These are phyloP conservation scores for Cheilosia variabilis DNA, from an alignment of 2,888 invertebrate genomes.

Conservation along the genomic window DNA sequence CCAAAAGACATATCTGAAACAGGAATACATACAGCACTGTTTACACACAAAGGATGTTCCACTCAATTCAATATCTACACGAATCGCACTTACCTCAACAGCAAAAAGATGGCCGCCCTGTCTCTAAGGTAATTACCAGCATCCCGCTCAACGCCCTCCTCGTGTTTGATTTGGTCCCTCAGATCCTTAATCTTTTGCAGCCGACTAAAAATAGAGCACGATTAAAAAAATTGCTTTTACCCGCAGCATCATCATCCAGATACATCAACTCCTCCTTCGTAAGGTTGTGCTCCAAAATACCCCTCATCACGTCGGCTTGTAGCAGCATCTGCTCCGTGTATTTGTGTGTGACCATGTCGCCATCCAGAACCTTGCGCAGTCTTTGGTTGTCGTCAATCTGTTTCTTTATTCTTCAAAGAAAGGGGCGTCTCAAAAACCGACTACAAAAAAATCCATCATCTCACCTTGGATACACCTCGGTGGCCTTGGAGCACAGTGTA, in stretches of 20 bases:
- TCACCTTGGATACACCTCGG: conserved; percentile 82
- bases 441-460: conserved; percentile 3
- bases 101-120: conserved; percentile 79
- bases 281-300: conserved; percentile 80
- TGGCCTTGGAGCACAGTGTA: conserved; percentile 81
- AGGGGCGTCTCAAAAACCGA: background rate
- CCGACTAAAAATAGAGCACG: conserved; percentile 76
- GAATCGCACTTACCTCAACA: conserved; percentile 78
- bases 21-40: background rate
- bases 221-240: background rate
- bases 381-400: conserved; percentile 81
- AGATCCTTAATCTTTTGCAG: conserved; percentile 78
- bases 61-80: background rate
- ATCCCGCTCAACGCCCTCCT: conserved; percentile 76
- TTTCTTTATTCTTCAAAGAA: conserved; percentile 79
- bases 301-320: conserved; percentile 79
- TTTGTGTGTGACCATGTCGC: conserved; percentile 79
- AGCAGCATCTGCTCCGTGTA: conserved; percentile 79
- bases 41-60: no score
- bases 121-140: conserved; percentile 77
- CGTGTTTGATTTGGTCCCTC: conserved; percentile 73
- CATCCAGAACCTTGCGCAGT: conserved; percentile 79
- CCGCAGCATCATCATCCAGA: background rate
- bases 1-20: conserved; percentile 79
- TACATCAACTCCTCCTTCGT: conserved; percentile 81